Evolutionary conservation across 2,113 vertebrate species (phyloP).

Genomic region (Ia io): DNA sequence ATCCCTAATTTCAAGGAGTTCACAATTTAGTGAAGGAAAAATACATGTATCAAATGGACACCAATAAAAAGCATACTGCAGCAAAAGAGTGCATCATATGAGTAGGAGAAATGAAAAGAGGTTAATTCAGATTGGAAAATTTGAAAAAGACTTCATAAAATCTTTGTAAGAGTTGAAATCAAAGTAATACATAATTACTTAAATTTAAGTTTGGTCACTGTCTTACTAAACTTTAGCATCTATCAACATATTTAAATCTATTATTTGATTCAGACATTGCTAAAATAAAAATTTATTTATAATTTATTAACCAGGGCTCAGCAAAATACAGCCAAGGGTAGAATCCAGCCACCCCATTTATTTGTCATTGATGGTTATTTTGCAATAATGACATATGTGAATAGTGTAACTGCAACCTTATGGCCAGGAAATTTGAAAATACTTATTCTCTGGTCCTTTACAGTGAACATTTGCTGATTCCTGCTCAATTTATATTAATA

Average conservation of each 20-base stretch:
- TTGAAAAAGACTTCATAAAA: background rate
- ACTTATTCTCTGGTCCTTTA: background rate
- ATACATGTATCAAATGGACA: background rate
- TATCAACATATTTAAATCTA: background rate
- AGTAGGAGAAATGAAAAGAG: background rate
- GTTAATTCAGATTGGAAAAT: background rate
- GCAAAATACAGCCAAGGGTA: background rate
- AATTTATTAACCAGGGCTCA: background rate
- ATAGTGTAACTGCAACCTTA: background rate
- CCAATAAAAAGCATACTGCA: background rate
- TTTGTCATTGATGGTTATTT: background rate
- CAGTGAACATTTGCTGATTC: background rate
- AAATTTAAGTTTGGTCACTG: background rate
- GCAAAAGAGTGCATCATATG: too few species aligned
- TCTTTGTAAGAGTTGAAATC: background rate
- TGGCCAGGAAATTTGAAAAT: background rate
- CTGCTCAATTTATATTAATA: background rate
- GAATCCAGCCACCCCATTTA: background rate
- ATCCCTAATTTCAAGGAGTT: background rate
- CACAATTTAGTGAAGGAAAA: constrained; percentile 1
- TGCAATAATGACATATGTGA: background rate
- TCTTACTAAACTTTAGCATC: background rate
- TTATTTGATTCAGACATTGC: background rate
- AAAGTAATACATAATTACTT: background rate
- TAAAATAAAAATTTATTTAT: constrained; percentile 17